Evolutionary conservation across 2,888 invertebrate species (phyloP).

Genomic region (Aphidoletes aphidimyza): DNA sequence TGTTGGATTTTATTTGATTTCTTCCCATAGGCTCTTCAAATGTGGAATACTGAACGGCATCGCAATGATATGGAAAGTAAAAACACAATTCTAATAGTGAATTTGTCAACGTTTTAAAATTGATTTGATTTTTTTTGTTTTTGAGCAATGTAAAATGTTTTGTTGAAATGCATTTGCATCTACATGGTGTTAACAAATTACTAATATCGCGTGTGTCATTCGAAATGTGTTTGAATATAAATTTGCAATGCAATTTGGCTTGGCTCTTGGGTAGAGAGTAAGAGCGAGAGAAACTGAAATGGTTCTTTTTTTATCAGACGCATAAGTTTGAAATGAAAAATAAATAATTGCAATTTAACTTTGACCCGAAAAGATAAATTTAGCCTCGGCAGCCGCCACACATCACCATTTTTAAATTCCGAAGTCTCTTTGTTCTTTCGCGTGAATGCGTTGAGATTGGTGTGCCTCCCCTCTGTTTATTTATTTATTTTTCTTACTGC

Average conservation of each 20-base stretch:
- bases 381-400: not conserved
- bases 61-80: not conserved
- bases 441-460: not conserved
- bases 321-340: not conserved
- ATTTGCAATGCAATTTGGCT: no score
- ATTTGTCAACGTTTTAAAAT: not conserved
- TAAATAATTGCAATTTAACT: conserved; percentile 37
- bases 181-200: not conserved
- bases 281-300: no score
- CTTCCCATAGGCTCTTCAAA: not conserved
- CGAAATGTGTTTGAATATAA: no score
- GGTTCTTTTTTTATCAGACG: not conserved
- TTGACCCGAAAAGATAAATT: conserved; percentile 32
- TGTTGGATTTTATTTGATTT: not conserved
- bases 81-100: not conserved
- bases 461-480: no score
- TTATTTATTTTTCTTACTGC: no score
- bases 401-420: conserved; percentile 4
- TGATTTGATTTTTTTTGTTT: not conserved
- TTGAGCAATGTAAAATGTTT: not conserved
- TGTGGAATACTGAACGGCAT: conserved; percentile 4
- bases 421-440: conserved; percentile 6
- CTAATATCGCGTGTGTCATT: not conserved
- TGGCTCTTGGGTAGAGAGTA: no score
- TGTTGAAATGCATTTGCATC: not conserved